Evolutionary conservation across 2,113 vertebrate species (phyloP).

Genomic region (Neogale vison): DNA sequence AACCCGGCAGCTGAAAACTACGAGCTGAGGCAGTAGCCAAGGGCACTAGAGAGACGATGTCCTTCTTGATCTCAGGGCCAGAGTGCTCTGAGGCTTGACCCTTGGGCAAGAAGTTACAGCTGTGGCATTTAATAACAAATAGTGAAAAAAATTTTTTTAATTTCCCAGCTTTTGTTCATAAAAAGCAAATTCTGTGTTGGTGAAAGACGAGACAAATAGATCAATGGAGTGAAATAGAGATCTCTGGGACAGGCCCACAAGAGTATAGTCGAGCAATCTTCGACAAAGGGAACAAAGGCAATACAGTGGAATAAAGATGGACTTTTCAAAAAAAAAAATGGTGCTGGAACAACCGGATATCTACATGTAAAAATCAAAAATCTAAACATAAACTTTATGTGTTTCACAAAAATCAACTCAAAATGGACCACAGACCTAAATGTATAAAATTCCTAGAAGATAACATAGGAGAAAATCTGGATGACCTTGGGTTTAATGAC

Average conservation of each 20-base stretch:
- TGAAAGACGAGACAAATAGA: not conserved
- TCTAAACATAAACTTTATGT: not conserved
- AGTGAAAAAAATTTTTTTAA: not conserved
- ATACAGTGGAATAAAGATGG: not conserved
- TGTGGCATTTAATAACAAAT: not conserved
- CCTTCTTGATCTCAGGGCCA: not conserved
- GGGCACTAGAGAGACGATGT: not conserved
- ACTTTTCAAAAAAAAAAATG: not conserved
- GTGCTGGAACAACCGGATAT: not conserved
- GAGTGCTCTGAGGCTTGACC: not conserved
- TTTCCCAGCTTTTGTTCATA: not conserved
- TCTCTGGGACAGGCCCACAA: not conserved
- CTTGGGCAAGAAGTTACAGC: not conserved
- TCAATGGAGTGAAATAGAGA: not conserved
- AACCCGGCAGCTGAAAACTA: not conserved
- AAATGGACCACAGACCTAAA: not conserved
- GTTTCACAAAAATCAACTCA: not conserved
- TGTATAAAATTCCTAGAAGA: not conserved
- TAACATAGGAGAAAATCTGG: not conserved
- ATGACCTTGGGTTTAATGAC: not conserved
- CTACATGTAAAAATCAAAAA: not conserved
- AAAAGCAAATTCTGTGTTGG: not conserved
- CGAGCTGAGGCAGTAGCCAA: not conserved
- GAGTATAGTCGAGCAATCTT: not conserved
- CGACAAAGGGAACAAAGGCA: not conserved